These are phyloP conservation scores for Drosophila rubida DNA, from an alignment of 2,888 invertebrate species.

Conservation along the genomic window DNA sequence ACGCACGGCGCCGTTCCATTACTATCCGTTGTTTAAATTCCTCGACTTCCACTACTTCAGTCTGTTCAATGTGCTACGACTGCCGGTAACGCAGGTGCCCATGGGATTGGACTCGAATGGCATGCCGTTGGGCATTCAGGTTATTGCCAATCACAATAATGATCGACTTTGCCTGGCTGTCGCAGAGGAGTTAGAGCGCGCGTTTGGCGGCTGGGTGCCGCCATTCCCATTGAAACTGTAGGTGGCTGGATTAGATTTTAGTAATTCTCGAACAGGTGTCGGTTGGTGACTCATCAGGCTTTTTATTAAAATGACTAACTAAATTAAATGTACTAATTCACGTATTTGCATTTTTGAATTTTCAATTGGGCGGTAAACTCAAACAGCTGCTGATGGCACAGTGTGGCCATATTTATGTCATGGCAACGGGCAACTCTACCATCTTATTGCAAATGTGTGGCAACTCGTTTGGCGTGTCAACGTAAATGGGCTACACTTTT, in stretches of 20 bases:
- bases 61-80: slow-evolving; percentile 92
- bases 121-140: slow-evolving; percentile 95
- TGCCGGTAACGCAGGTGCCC: slow-evolving; percentile 92
- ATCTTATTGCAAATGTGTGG: slow-evolving; percentile 16
- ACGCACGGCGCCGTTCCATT: slow-evolving; percentile 92
- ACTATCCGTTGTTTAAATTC: slow-evolving; percentile 90
- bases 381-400: not conserved
- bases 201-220: slow-evolving; percentile 95
- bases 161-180: slow-evolving; percentile 95
- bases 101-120: slow-evolving; percentile 93
- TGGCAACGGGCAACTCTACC: not conserved
- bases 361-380: slow-evolving; percentile 2
- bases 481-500: slow-evolving; percentile 22
- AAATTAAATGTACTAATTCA: slow-evolving; percentile 2
- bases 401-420: not conserved
- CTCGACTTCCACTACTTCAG: slow-evolving; percentile 94
- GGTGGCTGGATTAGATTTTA: not conserved
- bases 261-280: slow-evolving; percentile 46
- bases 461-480: not conserved
- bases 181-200: slow-evolving; percentile 93
- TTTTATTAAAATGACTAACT: not conserved
- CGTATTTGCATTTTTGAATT: not conserved
- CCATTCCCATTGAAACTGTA: slow-evolving; percentile 85
- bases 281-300: slow-evolving; percentile 44
- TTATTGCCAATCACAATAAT: slow-evolving; percentile 92